Evolutionary conservation across 2,113 vertebrate genomes (phyloP).

Genomic region (Mohoua ochrocephala): DNA sequence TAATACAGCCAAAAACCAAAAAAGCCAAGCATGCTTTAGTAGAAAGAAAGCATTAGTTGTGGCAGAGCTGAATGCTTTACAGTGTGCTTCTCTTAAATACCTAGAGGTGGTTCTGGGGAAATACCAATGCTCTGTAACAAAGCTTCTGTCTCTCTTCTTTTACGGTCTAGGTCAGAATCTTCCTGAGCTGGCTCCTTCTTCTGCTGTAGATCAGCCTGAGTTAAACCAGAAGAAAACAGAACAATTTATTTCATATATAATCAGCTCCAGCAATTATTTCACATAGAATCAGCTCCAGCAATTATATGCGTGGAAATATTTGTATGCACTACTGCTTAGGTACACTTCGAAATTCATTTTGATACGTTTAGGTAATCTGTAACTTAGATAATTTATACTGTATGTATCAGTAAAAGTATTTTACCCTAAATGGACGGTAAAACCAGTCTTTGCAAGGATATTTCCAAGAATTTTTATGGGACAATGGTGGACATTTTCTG

Average conservation of each 20-base stretch:
- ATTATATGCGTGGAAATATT: not conserved
- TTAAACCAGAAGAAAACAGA: not conserved
- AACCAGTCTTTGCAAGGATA: not conserved
- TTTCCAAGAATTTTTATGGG: not conserved
- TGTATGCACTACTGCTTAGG: not conserved
- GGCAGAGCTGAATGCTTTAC: conserved; percentile 8
- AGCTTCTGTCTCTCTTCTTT: conserved; percentile 94
- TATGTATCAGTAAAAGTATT: not conserved
- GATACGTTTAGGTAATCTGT: not conserved
- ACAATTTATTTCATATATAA: not conserved
- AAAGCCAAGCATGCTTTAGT: conserved; percentile 53
- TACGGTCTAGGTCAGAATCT: conserved; percentile 92
- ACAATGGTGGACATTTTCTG: not conserved
- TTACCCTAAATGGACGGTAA: not conserved
- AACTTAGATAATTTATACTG: not conserved
- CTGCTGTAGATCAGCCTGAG: conserved; percentile 83
- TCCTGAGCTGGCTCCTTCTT: conserved; percentile 86
- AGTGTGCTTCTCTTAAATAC: conserved; percentile 69
- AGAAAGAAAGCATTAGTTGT: not conserved
- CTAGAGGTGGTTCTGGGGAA: conserved; percentile 92
- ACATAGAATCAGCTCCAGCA: not conserved
- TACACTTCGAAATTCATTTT: not conserved
- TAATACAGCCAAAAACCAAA: conserved; percentile 38
- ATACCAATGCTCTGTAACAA: conserved; percentile 97
- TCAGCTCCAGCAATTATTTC: not conserved